Conservation (phyloP, 2,888 invertebrate genomes). For the Steinernema scapterisci region DNA sequence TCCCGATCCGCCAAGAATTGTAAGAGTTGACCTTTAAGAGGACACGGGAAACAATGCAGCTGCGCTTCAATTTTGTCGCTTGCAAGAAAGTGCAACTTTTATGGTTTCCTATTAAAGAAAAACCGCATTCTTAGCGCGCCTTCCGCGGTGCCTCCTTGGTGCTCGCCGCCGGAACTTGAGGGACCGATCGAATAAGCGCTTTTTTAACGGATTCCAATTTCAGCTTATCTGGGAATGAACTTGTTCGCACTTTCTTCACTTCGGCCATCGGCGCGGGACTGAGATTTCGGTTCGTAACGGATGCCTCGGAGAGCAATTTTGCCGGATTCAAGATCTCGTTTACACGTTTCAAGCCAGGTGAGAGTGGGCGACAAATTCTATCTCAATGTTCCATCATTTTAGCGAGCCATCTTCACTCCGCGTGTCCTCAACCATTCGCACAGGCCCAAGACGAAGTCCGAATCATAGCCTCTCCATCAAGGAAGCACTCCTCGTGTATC, state of each 20-base stretch:
- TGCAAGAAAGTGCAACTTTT: too few species aligned
- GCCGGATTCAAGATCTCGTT: slow-evolving; percentile 43
- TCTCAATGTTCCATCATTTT: not conserved
- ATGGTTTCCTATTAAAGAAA: not conserved
- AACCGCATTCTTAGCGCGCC: not conserved
- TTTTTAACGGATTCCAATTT: too few species aligned
- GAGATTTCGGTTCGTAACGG: slow-evolving; percentile 40
- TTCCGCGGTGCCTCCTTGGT: too few species aligned
- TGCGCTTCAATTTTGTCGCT: too few species aligned
- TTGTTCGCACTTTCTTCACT: slow-evolving; percentile 37
- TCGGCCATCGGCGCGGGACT: slow-evolving; percentile 46
- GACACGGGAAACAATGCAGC: not conserved
- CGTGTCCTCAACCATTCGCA: not conserved
- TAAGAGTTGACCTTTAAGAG: slow-evolving; percentile 12
- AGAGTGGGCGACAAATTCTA: too few species aligned
- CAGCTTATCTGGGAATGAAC: slow-evolving; percentile 30
- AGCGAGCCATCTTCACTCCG: not conserved
- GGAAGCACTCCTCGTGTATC: slow-evolving; percentile 10
- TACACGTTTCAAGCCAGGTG: slow-evolving; percentile 14
- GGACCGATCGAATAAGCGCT: too few species aligned
- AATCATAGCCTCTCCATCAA: not conserved
- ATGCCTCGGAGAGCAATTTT: slow-evolving; percentile 39
- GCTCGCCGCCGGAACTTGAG: too few species aligned
- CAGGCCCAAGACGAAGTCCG: not conserved
- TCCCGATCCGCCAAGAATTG: slow-evolving; percentile 41